These are phyloP conservation scores for Drosophila equinoxialis DNA, from an alignment of 1,140 invertebrate species.

Conservation along the genomic window DNA sequence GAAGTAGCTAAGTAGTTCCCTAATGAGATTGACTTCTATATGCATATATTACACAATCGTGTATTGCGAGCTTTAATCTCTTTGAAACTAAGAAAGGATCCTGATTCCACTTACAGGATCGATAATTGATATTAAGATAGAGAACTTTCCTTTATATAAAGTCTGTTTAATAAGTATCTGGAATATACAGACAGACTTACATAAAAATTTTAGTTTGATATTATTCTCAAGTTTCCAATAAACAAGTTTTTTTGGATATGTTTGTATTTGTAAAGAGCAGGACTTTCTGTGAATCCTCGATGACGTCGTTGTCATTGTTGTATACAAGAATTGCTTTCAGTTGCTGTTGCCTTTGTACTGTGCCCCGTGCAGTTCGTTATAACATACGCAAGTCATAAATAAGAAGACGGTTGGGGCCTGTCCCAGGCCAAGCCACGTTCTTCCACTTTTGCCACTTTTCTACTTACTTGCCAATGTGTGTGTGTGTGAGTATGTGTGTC, in stretches of 20 bases:
- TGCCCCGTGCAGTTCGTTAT: constrained; percentile 66
- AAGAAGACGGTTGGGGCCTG: constrained; percentile 38
- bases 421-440: constrained; percentile 61
- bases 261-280: constrained; percentile 33
- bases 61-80: no score
- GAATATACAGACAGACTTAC: no score
- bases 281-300: constrained; percentile 39
- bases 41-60: no score
- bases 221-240: background rate
- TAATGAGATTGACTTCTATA: no score
- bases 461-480: constrained; percentile 58
- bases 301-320: constrained; percentile 58
- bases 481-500: background rate
- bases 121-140: no score
- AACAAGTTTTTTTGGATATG: background rate
- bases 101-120: no score
- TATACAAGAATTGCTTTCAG: constrained; percentile 65
- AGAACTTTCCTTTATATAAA: no score
- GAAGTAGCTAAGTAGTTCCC: no score
- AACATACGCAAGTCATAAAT: constrained; percentile 78
- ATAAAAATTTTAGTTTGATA: constrained; percentile 7
- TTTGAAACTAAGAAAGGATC: no score
- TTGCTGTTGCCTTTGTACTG: constrained; percentile 36
- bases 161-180: no score
- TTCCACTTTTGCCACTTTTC: constrained; percentile 71